A percentile compares a stretch with the other conserved stretches of the same genome.
Conservation (phyloP, 2,888 invertebrate genomes). For the Asteroscopus sphinx region DNA sequence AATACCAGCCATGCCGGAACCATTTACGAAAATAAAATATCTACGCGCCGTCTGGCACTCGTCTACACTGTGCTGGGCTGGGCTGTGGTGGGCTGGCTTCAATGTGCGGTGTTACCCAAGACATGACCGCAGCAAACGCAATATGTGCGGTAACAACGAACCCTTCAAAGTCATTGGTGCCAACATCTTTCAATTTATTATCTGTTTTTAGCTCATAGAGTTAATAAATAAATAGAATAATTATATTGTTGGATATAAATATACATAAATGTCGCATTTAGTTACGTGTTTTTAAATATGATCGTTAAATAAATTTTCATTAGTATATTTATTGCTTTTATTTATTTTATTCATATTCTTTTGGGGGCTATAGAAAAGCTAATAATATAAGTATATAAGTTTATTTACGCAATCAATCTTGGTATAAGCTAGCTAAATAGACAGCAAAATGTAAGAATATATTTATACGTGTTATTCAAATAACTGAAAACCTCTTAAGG, state of each 20-base stretch:
- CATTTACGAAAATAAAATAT: too few relatives aligned
- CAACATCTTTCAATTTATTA: conserved; percentile 11
- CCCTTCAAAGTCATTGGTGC: not conserved
- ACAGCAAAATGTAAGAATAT: too few relatives aligned
- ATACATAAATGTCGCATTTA: conserved; percentile 9
- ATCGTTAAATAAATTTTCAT: conserved; percentile 4
- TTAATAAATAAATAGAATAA: conserved; percentile 22
- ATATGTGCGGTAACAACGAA: not conserved
- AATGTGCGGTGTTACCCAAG: too few relatives aligned
- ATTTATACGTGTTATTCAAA: too few relatives aligned
- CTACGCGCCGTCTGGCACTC: too few relatives aligned
- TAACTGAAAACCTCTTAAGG: too few relatives aligned
- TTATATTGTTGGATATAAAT: conserved; percentile 34
- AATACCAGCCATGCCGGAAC: too few relatives aligned
- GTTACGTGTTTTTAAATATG: conserved; percentile 8
- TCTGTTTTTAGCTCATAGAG: conserved; percentile 3
- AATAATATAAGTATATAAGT: too few relatives aligned
- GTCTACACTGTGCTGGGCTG: too few relatives aligned
- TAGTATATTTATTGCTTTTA: not conserved
- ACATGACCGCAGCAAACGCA: not conserved
- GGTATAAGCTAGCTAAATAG: too few relatives aligned
- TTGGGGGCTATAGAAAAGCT: not conserved
- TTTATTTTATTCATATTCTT: conserved; percentile 2
- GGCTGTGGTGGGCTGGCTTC: too few relatives aligned
- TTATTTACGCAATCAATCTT: too few relatives aligned